Conservation (phyloP, 2,113 vertebrate species). For the Chloroceryle aenea region DNA sequence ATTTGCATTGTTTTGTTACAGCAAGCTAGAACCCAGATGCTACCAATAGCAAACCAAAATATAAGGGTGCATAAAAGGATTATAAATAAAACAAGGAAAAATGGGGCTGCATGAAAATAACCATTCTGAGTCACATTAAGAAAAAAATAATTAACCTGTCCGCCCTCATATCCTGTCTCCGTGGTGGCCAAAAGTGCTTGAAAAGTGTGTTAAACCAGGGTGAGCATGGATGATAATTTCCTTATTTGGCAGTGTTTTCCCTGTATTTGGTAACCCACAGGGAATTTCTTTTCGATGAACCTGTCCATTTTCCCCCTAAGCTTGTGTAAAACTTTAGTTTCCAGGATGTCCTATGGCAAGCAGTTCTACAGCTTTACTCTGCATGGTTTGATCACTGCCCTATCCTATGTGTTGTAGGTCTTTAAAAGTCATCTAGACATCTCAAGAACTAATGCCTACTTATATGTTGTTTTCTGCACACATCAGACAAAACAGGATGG, state of each 20-base stretch:
- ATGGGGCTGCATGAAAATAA: neutral
- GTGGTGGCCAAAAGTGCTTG: neutral
- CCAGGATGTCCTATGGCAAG: neutral
- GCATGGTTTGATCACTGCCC: neutral
- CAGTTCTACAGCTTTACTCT: neutral
- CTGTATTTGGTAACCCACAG: neutral
- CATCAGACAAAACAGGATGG: neutral
- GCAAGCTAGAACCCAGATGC: neutral
- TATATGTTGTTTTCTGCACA: no score
- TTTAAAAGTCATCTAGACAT: neutral
- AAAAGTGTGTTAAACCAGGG: neutral
- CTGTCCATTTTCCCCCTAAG: neutral
- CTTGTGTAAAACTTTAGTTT: neutral
- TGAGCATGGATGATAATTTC: neutral
- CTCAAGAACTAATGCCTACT: neutral
- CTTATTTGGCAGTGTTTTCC: neutral
- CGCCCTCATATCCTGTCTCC: neutral
- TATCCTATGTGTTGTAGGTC: neutral
- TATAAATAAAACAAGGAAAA: neutral
- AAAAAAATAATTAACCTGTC: neutral
- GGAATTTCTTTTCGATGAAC: neutral
- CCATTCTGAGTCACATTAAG: neutral
- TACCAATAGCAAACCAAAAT: neutral
- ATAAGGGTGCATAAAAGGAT: neutral
- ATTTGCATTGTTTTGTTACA: neutral